These are phyloP conservation scores for Myiagra hebetior DNA, from an alignment of 2,113 vertebrate genomes.

Conservation along the genomic window DNA sequence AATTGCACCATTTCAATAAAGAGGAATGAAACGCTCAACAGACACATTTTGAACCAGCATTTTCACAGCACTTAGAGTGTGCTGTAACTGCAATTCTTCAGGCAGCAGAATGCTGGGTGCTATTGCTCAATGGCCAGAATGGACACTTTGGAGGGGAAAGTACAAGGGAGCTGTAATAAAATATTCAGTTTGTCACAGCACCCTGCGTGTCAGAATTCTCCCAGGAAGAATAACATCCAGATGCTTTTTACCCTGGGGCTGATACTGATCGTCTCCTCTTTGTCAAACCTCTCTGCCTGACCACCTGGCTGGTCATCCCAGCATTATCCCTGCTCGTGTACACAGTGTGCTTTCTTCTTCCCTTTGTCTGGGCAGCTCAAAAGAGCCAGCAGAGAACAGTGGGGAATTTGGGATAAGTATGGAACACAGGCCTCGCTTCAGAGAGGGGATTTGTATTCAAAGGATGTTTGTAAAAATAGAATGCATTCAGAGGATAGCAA, in stretches of 20 bases:
- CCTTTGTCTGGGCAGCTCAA: background rate
- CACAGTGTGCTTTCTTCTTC: background rate
- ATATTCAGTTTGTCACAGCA: constrained; percentile 32
- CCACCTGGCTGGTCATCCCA: background rate
- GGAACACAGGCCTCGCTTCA: background rate
- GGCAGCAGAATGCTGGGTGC: background rate
- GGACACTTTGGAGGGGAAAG: constrained; percentile 34
- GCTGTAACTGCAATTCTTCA: constrained; percentile 10
- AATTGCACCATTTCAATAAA: background rate
- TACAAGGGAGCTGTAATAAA: constrained; percentile 35
- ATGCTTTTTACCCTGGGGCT: background rate
- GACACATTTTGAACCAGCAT: background rate
- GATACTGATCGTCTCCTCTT: background rate
- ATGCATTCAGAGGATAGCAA: background rate
- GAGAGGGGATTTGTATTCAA: background rate
- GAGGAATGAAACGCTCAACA: background rate
- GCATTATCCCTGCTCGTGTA: background rate
- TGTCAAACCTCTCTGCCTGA: background rate
- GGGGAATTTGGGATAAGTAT: background rate
- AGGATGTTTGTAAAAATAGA: background rate
- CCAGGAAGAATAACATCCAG: background rate
- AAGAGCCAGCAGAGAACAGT: background rate
- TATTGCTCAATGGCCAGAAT: constrained; percentile 26
- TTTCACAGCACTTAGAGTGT: background rate
- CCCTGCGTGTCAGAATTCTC: background rate